A percentile compares a stretch with the other conserved stretches of the same genome.
Conservation (phyloP, 2,797 vertebrate species). For the Pyrocephalus nanus region DNA sequence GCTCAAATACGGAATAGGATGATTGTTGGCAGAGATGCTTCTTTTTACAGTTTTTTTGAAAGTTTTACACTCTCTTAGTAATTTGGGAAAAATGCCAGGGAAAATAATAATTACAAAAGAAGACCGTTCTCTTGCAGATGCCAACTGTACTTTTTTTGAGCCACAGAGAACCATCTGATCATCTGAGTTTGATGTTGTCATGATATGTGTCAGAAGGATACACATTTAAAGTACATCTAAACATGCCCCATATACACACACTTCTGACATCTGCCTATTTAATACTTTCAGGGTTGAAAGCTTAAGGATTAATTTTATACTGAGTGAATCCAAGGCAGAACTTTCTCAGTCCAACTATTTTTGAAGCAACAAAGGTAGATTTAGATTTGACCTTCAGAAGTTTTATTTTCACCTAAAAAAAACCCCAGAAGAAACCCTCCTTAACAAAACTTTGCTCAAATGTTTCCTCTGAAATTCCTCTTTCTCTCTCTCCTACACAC, state of each 20-base stretch:
- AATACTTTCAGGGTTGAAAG: not conserved
- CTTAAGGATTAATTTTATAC: not conserved
- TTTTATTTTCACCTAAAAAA: not conserved
- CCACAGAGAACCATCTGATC: not conserved
- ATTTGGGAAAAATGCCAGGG: not conserved
- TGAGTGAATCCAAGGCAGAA: not conserved
- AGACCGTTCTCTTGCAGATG: not conserved
- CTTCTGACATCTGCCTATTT: not conserved
- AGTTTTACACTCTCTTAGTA: not conserved
- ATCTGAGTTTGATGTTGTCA: not conserved
- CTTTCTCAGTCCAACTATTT: not conserved
- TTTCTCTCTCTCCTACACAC: not conserved
- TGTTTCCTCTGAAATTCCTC: not conserved
- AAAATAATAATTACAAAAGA: not conserved
- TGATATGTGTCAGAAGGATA: not conserved
- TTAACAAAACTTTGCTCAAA: not conserved
- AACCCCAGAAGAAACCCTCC: not conserved
- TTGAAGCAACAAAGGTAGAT: not conserved
- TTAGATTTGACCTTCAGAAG: not conserved
- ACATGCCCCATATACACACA: not conserved
- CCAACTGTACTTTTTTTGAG: not conserved
- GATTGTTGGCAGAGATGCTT: not conserved
- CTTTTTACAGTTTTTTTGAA: not conserved
- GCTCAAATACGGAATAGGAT: not conserved
- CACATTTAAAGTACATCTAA: not conserved